Evolutionary conservation across 1,140 invertebrate species (phyloP), one percentile per base, ranked within the genome.

Genomic region (Cyclargus thomasi): DNA sequence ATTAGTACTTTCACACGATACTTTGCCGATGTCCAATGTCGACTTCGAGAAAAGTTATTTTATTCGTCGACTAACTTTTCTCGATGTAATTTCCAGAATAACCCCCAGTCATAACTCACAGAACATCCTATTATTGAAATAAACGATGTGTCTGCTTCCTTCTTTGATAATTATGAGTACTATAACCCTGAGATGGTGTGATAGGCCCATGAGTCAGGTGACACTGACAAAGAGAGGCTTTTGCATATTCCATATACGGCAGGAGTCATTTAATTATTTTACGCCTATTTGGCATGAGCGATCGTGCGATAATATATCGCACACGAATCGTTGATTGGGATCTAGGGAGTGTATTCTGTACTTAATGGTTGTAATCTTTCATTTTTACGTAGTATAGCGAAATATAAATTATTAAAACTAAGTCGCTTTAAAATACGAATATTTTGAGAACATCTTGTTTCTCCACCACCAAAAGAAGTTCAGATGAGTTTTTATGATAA

Each of bases 71-170:
- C n/a, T 11, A 39, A 14, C 36, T 39, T 6, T 39, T 39, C 36
- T 39, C 36, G 36, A 16, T 47, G 10, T 8, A 8, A 47, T 8
- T 47, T 14, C 3, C 39, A 47, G 39, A 47, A 47, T 47, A 47
- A 16, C 39, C 39, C 14, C 39, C 39, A 47, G 39, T 47, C 6
- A 47, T 47, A 47, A 47, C 39, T 47, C 39, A 47, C 39, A 47
- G 39, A 47, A 47, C 39, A 47, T 47, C 11, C 39, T 47, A 47
- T 47, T 47, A 47, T 47, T 47, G 39, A 47, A 47, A 47, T 47
- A 47, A 47, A 47, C 39, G 39, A 47, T 14, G 39, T 47, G 39
- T 47, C 39, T 47, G 39, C 39, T 47, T 47, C 39, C 39, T 47
- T 47, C 6, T 47, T 47, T 47, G 39, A 47, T 47, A 16, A 16